These are phyloP conservation scores for Forbesichthys papilliferus DNA, from an alignment of 2,113 vertebrate genomes.

Conservation along the genomic window DNA sequence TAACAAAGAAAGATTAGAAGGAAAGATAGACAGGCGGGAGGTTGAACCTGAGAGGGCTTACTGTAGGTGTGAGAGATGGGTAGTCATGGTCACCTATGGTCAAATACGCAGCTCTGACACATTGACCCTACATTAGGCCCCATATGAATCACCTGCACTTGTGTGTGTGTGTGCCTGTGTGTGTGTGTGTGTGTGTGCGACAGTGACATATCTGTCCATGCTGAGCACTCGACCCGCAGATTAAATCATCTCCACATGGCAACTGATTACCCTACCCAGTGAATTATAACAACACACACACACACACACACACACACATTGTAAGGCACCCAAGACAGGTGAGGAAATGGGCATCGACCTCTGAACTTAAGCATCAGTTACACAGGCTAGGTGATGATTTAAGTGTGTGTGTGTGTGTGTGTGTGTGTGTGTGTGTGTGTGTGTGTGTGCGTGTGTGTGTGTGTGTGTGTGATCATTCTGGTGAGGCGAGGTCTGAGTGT, in stretches of 20 bases:
- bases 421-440: slow-evolving; percentile 18
- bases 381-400: slow-evolving; percentile 63
- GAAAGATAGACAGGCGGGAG: background rate
- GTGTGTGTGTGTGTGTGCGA: slow-evolving; percentile 26
- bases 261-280: slow-evolving; percentile 53
- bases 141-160: slow-evolving; percentile 44
- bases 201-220: slow-evolving; percentile 58
- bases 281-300: slow-evolving; percentile 11
- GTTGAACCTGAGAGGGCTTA: background rate
- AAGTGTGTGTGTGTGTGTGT: slow-evolving; percentile 23
- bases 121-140: slow-evolving; percentile 57
- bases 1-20: background rate
- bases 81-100: slow-evolving; percentile 35
- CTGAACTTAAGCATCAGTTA: slow-evolving; percentile 61
- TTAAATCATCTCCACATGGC: slow-evolving; percentile 59
- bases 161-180: slow-evolving; percentile 10
- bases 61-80: background rate
- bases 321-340: slow-evolving; percentile 49
- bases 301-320: background rate
- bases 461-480: slow-evolving; percentile 22
- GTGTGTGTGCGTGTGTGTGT: no score
- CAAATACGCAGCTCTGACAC: slow-evolving; percentile 39
- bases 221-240: slow-evolving; percentile 52
- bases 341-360: slow-evolving; percentile 55
- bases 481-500: slow-evolving; percentile 56